These are phyloP conservation scores for Aurelia aurita complex sp. Pacific DNA, from an alignment of 30 jellyfish, hydroid and myxozoan species.

Conservation along the genomic window DNA sequence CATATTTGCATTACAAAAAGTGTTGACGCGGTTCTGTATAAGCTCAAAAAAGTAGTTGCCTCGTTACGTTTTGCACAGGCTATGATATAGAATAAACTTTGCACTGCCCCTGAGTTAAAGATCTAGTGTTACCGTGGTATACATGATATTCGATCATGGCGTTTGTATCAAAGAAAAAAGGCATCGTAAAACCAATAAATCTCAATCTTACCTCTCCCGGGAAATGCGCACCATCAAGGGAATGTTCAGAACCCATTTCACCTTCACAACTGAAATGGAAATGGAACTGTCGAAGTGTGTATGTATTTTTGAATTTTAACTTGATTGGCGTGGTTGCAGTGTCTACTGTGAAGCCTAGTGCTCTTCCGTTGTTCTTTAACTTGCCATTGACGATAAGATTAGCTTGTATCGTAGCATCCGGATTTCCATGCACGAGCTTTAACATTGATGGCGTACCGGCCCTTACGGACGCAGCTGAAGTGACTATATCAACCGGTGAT, in stretches of 20 bases:
- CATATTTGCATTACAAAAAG: no score
- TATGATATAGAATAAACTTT: no score
- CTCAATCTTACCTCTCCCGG: constrained; percentile 92
- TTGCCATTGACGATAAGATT: constrained; percentile 70
- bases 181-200: no score
- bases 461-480: constrained; percentile 25
- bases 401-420: constrained; percentile 33
- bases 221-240: constrained; percentile 87
- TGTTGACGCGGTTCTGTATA: no score
- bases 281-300: constrained; percentile 88
- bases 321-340: constrained; percentile 42
- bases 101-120: no score
- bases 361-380: constrained; percentile 89
- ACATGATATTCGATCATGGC: no score
- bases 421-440: not conserved
- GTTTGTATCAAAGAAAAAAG: not conserved
- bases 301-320: constrained; percentile 44
- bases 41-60: no score
- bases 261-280: constrained; percentile 96
- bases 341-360: constrained; percentile 82
- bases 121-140: no score
- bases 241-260: constrained; percentile 92
- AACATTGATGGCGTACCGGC: constrained; percentile 43
- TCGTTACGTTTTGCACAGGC: no score
- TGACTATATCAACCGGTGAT: constrained; percentile 84